Base-by-base conservation (phyloP, 92 coral and sea anemone genomes). In the Paramuricea clavata region DNA sequence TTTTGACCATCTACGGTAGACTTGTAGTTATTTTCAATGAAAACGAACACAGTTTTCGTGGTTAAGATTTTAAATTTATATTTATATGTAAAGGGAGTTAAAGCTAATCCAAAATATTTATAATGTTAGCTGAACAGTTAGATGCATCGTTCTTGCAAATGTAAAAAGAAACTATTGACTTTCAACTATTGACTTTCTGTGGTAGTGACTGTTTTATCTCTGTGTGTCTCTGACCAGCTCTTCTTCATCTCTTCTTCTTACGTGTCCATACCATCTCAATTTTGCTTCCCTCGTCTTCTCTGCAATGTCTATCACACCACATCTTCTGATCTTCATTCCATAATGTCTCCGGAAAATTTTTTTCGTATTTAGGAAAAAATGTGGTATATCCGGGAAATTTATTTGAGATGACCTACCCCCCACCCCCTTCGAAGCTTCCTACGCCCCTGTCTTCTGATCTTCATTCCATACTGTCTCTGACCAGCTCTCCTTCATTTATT, bases 21-120 rank as follows among this genome's bases (percentile, higher is more conserved):
- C 72, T 65, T 65, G 72, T 31, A 65, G 39, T 65, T 65, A 64
- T 64, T 12, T 64, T 64, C 70, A 30, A 26, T 28, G 72, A 4
- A 65, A 65, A 65, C 72, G 22, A 65, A 27, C n/a, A n/a, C 12
- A 16, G 72, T 27, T 65, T 65, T 60, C 78, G 15, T 33, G 17
- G 50, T 72, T 72, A 3, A 23, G 8, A 35, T 57, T 79, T 79
- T 34, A 59, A 57, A 79, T 79, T 79, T 79, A 60, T 79, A 79
- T 59, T 59, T 79, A 79, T 28, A 65, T 79, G 73, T 79, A 57
- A 59, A 61, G 73, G 54, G 34, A 61, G 60, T 22, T 23, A 22
- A n/a, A 79, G 68, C 16, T 49, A 79, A 79, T 35, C 60, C 72
- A 15, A 26, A 35, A 44, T 79, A 79, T 79, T 79, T 79, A 79